Percentiles rank a stretch among this genome's conserved stretches.
phyloP scores from a whole-genome alignment of 1,140 invertebrate species.

The Papilio aristodemus region DNA sequence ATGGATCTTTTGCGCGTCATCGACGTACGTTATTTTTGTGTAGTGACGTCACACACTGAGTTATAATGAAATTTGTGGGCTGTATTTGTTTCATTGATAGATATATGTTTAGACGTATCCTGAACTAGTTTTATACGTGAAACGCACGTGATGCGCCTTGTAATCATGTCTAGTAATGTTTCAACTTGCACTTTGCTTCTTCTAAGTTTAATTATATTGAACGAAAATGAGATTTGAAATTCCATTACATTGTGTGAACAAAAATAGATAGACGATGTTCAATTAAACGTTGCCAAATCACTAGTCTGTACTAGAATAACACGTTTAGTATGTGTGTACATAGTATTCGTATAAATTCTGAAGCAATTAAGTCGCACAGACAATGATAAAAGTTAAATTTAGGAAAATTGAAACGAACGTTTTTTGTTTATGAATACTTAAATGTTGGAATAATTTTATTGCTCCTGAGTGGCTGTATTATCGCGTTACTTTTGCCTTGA shows the following conservation, averaged over 20 bases:
- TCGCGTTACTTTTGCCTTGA: too few species aligned
- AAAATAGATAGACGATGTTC: background rate
- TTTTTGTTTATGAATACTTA: too few species aligned
- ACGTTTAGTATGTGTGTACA: background rate
- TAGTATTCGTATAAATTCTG: background rate
- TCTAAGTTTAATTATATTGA: background rate
- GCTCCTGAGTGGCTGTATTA: too few species aligned
- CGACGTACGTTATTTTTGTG: slow-evolving; percentile 31
- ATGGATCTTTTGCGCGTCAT: slow-evolving; percentile 34
- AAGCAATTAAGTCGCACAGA: slow-evolving; percentile 1
- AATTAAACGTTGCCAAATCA: slow-evolving; percentile 13
- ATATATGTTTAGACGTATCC: background rate
- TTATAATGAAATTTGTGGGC: slow-evolving; percentile 16
- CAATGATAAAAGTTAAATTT: background rate
- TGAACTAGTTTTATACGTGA: background rate
- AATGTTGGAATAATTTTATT: too few species aligned
- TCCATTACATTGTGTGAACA: background rate
- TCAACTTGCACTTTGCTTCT: too few species aligned
- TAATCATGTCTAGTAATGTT: background rate
- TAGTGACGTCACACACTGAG: slow-evolving; percentile 25
- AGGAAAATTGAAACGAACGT: too few species aligned
- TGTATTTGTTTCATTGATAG: slow-evolving; percentile 25
- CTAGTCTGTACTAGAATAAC: background rate
- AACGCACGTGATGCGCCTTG: background rate
- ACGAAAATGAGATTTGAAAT: background rate